A percentile compares a stretch with the other conserved stretches of the same genome.
phyloP scores from a whole-genome alignment of 2,113 vertebrate genomes.

The Podarcis cretensis region DNA sequence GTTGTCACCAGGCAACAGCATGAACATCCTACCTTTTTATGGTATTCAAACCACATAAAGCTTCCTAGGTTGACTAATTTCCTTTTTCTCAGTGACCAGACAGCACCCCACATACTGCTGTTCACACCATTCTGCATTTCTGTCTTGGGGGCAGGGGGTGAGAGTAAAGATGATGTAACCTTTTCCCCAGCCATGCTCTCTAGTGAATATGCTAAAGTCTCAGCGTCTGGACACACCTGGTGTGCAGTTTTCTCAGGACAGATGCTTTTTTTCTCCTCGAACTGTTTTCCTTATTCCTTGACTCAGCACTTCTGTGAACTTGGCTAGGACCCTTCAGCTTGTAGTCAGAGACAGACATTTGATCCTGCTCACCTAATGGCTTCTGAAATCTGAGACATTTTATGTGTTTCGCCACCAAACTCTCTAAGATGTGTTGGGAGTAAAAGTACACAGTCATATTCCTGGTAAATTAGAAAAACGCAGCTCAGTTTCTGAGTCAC shows the following conservation, averaged over 20 bases:
- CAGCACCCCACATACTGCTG: neutral
- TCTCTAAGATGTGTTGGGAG: neutral
- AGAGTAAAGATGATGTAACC: too few species aligned
- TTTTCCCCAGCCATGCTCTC: neutral
- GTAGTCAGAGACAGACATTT: neutral
- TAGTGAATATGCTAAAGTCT: neutral
- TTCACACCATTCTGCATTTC: neutral
- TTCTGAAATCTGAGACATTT: neutral
- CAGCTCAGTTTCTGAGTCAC: constrained; percentile 40
- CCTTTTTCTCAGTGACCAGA: neutral
- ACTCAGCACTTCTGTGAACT: neutral
- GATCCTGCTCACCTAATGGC: neutral
- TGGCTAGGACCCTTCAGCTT: neutral
- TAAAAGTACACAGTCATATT: neutral
- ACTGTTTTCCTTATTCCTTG: neutral
- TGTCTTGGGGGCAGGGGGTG: neutral
- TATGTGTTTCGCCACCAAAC: neutral
- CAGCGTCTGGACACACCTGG: neutral
- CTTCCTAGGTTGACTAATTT: neutral
- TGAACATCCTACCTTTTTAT: neutral
- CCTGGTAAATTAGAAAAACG: neutral
- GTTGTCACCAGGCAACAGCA: too few species aligned
- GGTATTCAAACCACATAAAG: neutral
- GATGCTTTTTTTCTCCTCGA: neutral
- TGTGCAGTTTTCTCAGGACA: neutral